Percentiles rank a stretch among this genome's conserved stretches.
phyloP scores from a whole-genome alignment of 2,888 invertebrate species.

The Hyles lineata region DNA sequence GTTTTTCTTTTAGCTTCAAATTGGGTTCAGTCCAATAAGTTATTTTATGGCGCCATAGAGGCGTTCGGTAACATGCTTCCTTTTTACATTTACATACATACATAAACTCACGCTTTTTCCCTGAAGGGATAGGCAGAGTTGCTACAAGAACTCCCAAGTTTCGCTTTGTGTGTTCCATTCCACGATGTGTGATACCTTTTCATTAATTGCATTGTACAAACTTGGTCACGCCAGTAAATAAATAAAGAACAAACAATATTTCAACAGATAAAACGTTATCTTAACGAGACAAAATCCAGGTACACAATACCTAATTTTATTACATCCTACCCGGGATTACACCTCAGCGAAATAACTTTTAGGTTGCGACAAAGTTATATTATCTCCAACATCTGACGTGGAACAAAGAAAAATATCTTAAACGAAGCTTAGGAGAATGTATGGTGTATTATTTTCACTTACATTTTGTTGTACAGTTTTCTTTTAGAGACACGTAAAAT shows the following conservation, averaged over 20 bases:
- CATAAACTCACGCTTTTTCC: too few relatives aligned
- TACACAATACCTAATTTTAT: slow-evolving; percentile 28
- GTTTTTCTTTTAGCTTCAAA: too few relatives aligned
- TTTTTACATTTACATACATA: too few relatives aligned
- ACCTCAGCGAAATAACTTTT: slow-evolving; percentile 17
- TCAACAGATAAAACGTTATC: slow-evolving; percentile 8
- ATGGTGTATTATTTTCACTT: slow-evolving; percentile 11
- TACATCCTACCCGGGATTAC: slow-evolving; percentile 16
- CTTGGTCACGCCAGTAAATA: too few relatives aligned
- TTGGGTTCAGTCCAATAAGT: too few relatives aligned
- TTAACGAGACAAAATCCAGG: not conserved
- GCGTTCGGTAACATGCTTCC: too few relatives aligned
- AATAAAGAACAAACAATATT: not conserved
- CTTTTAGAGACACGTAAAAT: slow-evolving; percentile 14
- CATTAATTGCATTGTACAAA: too few relatives aligned
- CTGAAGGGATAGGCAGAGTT: too few relatives aligned
- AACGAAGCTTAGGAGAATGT: slow-evolving; percentile 5
- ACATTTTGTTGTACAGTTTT: slow-evolving; percentile 8
- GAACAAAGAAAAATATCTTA: slow-evolving; percentile 9
- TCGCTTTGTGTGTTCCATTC: too few relatives aligned
- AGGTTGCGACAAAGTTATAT: slow-evolving; percentile 11
- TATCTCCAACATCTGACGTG: not conserved
- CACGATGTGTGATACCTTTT: too few relatives aligned
- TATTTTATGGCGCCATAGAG: too few relatives aligned
- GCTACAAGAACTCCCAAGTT: too few relatives aligned